Conservation (phyloP, 2,797 vertebrate species). For the Enteromius thamalakanensis region DNA sequence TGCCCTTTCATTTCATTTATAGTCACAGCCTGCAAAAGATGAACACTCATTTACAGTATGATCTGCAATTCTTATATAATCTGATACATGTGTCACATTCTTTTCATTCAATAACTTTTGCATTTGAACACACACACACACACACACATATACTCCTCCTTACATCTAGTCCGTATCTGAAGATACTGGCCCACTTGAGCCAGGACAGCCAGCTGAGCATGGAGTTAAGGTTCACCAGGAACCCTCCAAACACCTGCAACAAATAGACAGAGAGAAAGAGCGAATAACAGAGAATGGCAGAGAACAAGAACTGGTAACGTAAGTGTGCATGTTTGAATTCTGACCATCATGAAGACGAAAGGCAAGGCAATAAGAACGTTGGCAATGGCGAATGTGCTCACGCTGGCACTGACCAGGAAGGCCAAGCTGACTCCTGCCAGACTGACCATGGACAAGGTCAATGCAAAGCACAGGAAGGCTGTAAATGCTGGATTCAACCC, state of each 20-base stretch:
- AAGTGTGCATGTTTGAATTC: conserved; percentile 33
- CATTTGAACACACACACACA: not conserved
- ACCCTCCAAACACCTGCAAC: conserved; percentile 81
- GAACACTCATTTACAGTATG: not conserved
- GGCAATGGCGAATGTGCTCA: conserved; percentile 79
- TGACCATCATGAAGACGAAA: conserved; percentile 86
- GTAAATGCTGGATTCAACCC: conserved; percentile 73
- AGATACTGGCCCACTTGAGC: conserved; percentile 83
- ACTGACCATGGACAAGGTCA: conserved; percentile 80
- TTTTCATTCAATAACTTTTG: not conserved
- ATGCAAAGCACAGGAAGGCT: conserved; percentile 74
- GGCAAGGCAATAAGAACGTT: conserved; percentile 81
- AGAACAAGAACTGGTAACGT: not conserved
- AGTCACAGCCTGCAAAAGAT: conserved; percentile 71
- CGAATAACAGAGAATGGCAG: not conserved
- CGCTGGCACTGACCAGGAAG: conserved; percentile 80
- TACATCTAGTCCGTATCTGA: conserved; percentile 80
- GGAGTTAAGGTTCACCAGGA: conserved; percentile 79
- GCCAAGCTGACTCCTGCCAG: conserved; percentile 78
- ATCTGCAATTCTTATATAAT: conserved; percentile 21
- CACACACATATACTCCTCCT: conserved; percentile 17
- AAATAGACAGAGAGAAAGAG: not conserved
- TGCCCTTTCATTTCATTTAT: conserved; percentile 79
- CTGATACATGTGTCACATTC: not conserved
- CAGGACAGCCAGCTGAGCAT: conserved; percentile 84